A percentile compares a stretch with the other conserved stretches of the same genome.
Conservation (phyloP, 2,113 vertebrate genomes). For the Isichthys henryi region DNA sequence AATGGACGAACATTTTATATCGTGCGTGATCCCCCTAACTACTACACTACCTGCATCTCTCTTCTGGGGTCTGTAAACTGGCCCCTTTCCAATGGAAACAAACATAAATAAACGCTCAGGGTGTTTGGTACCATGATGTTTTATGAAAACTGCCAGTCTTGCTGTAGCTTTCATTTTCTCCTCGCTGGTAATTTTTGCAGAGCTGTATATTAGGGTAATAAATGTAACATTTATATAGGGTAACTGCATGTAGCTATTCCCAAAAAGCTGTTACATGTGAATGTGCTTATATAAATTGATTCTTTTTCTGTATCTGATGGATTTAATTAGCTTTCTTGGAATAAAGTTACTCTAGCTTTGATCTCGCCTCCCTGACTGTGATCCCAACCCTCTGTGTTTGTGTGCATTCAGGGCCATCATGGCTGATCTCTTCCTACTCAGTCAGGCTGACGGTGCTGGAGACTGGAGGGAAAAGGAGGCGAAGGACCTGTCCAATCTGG, state of each 20-base stretch:
- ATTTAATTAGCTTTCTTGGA: not conserved
- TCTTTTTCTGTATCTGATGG: not conserved
- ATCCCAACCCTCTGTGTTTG: not conserved
- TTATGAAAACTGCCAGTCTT: not conserved
- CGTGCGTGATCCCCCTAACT: not conserved
- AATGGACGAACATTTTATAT: not conserved
- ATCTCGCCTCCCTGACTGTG: not conserved
- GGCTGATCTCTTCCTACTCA: conserved; percentile 85
- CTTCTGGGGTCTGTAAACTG: not conserved
- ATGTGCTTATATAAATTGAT: not conserved
- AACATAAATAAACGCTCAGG: not conserved
- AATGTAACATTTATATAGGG: not conserved
- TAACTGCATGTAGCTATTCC: not conserved
- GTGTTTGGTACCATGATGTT: not conserved
- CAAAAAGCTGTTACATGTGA: not conserved
- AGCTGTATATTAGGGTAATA: not conserved
- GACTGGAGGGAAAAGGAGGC: conserved; percentile 81
- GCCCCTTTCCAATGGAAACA: not conserved
- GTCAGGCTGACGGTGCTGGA: conserved; percentile 80
- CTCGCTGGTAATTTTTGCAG: not conserved
- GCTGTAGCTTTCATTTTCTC: not conserved
- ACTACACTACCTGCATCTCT: not conserved
- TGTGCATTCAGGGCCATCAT: conserved; percentile 68
- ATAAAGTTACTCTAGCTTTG: not conserved
- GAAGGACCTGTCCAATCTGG: conserved; percentile 76